Base-by-base conservation (phyloP, 2,797 vertebrate genomes). In the Spea hammondii region DNA sequence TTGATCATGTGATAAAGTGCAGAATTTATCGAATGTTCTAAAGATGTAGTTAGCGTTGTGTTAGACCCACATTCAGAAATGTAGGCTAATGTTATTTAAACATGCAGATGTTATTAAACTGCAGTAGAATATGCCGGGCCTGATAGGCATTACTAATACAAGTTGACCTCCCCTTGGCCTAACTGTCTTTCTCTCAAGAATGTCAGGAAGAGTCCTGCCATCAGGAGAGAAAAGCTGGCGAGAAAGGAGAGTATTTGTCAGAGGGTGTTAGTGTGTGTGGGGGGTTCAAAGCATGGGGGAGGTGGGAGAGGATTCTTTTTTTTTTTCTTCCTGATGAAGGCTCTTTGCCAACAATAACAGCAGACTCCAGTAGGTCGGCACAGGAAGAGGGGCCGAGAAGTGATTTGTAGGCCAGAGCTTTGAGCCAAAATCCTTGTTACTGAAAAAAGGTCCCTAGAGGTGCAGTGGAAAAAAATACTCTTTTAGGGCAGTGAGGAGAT, bases 291-390 rank as follows among this genome's bases (percentile, higher is more conserved):
- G 83, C 54, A 76, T 67, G 51, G 73, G 9, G 70, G 75, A 17
- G 70, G 49, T 45, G 10, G 50, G 68, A 0, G 17, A 11, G 65
- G 55, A 54, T 62, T 14, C 53, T 10, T 6, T 44, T 74, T 17
- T 17, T 80, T 76, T 83, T 86, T 80, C 89, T 92, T 92, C 91
- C 92, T 92, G 88, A 83, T 79, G 90, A 83, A 85, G 94, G 94
- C 93, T 86, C 84, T 84, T 91, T 77, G 95, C 95, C 95, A 96
- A 95, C 89, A 95, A 94, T 90, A 96, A 94, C 94, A 95, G 92
- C 90, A 89, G 94, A 95, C 94, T 96, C 95, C 94, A 95, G 94
- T 94, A 95, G 95, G 95, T 96, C 94, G 94, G 93, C 92, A 93
- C 95, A 95, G 95, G 95, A 95, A 95, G 90, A 91, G 90, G 90